A percentile compares a stretch with the other conserved stretches of the same genome.
These are phyloP conservation scores for Sciaenops ocellatus DNA, from an alignment of 2,797 vertebrate genomes.

Conservation along the genomic window DNA sequence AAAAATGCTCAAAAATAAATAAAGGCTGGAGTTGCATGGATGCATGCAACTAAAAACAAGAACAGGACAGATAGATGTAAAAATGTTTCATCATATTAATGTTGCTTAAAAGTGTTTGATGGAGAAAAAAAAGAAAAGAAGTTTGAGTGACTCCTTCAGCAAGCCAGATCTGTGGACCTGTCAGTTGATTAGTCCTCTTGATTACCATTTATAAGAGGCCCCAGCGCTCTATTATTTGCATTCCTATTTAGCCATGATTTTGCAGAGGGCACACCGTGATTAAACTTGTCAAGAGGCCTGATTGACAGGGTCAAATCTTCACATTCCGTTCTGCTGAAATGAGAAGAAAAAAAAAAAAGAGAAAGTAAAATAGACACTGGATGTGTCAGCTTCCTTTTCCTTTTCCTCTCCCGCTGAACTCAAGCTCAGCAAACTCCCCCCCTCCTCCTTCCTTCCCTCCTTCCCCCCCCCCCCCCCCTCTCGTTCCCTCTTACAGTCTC, in stretches of 20 bases:
- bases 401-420: constrained; percentile 75
- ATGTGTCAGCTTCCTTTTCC: constrained; percentile 92
- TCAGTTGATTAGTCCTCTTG: constrained; percentile 99
- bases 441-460: constrained; percentile 7
- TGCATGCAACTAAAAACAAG: constrained; percentile 32
- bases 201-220: constrained; percentile 99
- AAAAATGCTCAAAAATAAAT: constrained; percentile 60
- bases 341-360: constrained; percentile 84
- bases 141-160: constrained; percentile 93
- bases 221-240: constrained; percentile 98
- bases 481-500: constrained; percentile 87
- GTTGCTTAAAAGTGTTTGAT: constrained; percentile 43
- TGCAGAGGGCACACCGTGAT: constrained; percentile 97
- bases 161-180: constrained; percentile 94
- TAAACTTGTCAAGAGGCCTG: constrained; percentile 98
- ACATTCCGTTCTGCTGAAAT: constrained; percentile 96
- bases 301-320: constrained; percentile 99
- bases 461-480: constrained; percentile 10
- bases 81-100: constrained; percentile 22
- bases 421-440: constrained; percentile 79
- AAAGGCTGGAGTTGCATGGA: constrained; percentile 44
- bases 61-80: constrained; percentile 34
- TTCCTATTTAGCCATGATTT: constrained; percentile 99
- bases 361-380: constrained; percentile 80
- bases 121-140: constrained; percentile 59